Conservation (phyloP, 2,888 invertebrate genomes). For the Laothoe populi region DNA sequence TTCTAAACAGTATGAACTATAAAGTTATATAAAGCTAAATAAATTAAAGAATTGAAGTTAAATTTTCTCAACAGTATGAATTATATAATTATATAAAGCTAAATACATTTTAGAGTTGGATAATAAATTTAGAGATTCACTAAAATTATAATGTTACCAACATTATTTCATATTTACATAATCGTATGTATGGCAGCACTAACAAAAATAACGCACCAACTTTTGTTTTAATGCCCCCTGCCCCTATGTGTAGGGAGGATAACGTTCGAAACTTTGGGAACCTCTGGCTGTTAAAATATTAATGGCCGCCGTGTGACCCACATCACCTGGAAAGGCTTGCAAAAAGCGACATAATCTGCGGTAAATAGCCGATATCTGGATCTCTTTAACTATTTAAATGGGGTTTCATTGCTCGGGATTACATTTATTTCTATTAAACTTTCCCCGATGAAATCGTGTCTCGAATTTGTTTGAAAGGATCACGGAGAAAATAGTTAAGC, state of each 20-base stretch:
- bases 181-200: too few species aligned
- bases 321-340: constrained; percentile 36
- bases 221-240: not conserved
- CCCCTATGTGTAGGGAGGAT: not conserved
- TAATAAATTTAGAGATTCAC: too few species aligned
- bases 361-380: constrained; percentile 26
- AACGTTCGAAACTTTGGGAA: constrained; percentile 12
- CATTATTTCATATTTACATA: too few species aligned
- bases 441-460: not conserved
- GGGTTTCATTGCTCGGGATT: constrained; percentile 2
- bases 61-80: too few species aligned
- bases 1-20: too few species aligned
- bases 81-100: too few species aligned
- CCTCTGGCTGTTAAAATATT: constrained; percentile 41
- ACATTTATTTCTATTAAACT: constrained; percentile 12
- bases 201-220: too few species aligned
- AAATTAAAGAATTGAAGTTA: too few species aligned
- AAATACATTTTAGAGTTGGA: too few species aligned
- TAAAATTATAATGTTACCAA: too few species aligned
- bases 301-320: constrained; percentile 37
- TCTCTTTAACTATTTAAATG: constrained; percentile 24
- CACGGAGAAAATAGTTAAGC: not conserved
- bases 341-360: constrained; percentile 28
- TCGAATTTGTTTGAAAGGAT: not conserved
- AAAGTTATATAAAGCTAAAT: too few species aligned